Percentiles rank a stretch among this genome's conserved stretches.
Conservation (phyloP, 2,113 vertebrate genomes). For the Dinomys branickii region DNA sequence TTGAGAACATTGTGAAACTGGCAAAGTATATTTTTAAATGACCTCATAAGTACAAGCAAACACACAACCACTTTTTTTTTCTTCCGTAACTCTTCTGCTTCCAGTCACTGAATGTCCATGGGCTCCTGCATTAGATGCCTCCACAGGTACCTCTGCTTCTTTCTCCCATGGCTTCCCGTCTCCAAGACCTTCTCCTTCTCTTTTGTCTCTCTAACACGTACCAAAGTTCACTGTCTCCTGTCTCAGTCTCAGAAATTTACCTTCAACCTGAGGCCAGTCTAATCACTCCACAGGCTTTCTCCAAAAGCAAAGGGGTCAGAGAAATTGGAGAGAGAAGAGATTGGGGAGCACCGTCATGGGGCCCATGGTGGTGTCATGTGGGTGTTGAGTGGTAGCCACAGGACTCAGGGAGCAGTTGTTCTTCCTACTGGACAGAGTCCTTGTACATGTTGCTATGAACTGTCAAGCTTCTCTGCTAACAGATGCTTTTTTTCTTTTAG, state of each 20-base stretch:
- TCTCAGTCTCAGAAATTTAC: background rate
- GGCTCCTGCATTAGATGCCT: background rate
- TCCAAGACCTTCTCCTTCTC: background rate
- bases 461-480: background rate
- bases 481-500: slow-evolving; percentile 53
- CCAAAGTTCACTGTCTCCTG: background rate
- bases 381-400: accelerated
- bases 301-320: background rate
- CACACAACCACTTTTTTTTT: background rate
- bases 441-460: background rate
- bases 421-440: background rate
- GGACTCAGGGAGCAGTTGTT: accelerated
- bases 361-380: accelerated
- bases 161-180: accelerated
- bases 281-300: background rate
- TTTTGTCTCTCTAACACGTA: background rate
- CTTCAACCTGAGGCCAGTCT: background rate
- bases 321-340: background rate
- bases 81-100: background rate
- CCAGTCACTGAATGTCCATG: background rate
- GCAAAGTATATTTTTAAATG: background rate
- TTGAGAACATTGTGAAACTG: background rate
- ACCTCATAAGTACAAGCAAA: background rate
- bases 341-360: background rate
- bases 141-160: background rate